These are phyloP conservation scores for Oedothorax gibbosus DNA, from an alignment of 1,140 invertebrate species.

Conservation along the genomic window DNA sequence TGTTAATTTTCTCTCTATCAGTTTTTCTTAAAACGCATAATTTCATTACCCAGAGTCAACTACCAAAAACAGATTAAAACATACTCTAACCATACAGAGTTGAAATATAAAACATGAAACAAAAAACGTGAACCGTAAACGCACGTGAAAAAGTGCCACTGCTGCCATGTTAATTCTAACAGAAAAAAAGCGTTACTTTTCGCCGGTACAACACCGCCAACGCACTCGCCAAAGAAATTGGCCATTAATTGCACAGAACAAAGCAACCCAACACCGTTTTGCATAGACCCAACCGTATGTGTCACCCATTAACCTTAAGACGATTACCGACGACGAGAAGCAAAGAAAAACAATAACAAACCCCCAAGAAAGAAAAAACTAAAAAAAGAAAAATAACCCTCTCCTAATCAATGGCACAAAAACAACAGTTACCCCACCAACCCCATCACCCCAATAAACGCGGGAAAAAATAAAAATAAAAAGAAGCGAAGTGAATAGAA, in stretches of 20 bases:
- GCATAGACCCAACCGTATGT: not conserved
- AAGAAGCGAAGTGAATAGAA: constrained; percentile 1
- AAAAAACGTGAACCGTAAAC: not conserved
- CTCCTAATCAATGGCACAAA: constrained; percentile 61
- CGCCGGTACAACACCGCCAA: too few species aligned
- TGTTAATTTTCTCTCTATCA: too few species aligned
- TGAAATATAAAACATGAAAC: not conserved
- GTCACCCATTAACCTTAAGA: constrained; percentile 59
- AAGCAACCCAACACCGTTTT: not conserved
- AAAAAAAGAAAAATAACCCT: constrained; percentile 42
- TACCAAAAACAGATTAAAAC: too few species aligned
- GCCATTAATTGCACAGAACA: not conserved
- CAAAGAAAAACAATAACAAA: constrained; percentile 44
- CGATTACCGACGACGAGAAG: constrained; percentile 60
- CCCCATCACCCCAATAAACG: constrained; percentile 54
- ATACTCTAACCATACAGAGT: too few species aligned
- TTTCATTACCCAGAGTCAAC: too few species aligned
- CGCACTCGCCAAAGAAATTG: too few species aligned
- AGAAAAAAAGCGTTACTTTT: too few species aligned
- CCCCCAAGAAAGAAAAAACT: constrained; percentile 30
- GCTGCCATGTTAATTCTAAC: not conserved
- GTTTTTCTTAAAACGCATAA: too few species aligned
- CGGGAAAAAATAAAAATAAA: constrained; percentile 21
- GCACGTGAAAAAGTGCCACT: not conserved
- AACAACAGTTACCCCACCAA: constrained; percentile 54